Percentiles rank a stretch among this genome's conserved stretches.
Conservation (phyloP, 2,888 invertebrate species). For the Heterodera filipjevi region DNA sequence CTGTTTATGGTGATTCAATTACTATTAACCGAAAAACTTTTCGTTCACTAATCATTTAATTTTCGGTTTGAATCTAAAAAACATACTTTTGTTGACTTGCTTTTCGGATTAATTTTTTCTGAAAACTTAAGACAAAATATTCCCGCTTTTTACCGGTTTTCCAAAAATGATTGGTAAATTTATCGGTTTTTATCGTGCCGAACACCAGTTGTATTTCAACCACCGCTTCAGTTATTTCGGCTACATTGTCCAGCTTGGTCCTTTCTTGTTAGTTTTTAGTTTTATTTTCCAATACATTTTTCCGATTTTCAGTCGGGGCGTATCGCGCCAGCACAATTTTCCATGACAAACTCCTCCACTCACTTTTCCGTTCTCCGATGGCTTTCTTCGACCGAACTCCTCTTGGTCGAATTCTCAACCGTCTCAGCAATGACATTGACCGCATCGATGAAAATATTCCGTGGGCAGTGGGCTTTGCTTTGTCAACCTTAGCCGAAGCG, state of each 20-base stretch:
- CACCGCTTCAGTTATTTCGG: slow-evolving; percentile 9
- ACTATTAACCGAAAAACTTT: too few relatives aligned
- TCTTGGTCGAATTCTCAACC: slow-evolving; percentile 67
- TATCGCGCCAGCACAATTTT: slow-evolving; percentile 35
- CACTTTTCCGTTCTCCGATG: slow-evolving; percentile 64
- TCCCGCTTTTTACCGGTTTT: too few relatives aligned
- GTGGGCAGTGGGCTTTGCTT: slow-evolving; percentile 22
- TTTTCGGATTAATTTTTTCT: too few relatives aligned
- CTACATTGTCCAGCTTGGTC: slow-evolving; percentile 6
- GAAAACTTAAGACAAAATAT: too few relatives aligned
- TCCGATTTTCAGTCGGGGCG: slow-evolving; percentile 26
- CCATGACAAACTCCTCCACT: slow-evolving; percentile 46
- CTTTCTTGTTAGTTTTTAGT: not conserved
- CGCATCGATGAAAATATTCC: slow-evolving; percentile 37
- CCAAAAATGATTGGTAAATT: too few relatives aligned
- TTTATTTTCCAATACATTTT: not conserved
- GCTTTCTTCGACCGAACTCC: slow-evolving; percentile 67
- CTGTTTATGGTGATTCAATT: slow-evolving; percentile 5
- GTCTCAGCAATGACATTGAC: slow-evolving; percentile 53
- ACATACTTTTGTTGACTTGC: too few relatives aligned
- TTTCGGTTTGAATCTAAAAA: too few relatives aligned
- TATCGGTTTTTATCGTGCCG: not conserved
- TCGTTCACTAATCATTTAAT: too few relatives aligned
- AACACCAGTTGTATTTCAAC: not conserved
- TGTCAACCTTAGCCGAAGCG: slow-evolving; percentile 32